Base-by-base conservation (phyloP, 2,113 vertebrate genomes). In the Atrichornis clamosus region DNA sequence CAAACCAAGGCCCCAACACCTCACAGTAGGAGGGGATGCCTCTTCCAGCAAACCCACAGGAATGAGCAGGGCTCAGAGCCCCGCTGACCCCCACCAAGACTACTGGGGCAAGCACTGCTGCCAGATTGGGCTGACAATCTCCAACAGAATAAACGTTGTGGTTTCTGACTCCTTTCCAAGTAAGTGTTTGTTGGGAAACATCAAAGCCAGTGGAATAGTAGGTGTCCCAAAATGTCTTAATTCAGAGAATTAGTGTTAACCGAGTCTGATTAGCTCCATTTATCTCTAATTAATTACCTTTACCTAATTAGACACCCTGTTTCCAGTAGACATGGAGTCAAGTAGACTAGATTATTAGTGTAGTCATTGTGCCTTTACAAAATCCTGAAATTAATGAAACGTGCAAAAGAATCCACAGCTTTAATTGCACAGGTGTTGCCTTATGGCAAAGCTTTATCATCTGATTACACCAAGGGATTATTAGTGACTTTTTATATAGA, bases 241-340 rank as follows among this genome's bases (percentile, higher is more conserved):
- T 99, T 98, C 98, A 98, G 98, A 99, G 98, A 98, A 98, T 98
- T 98, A 98, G 98, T 98, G 99, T 99, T 99, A 99, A 99, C 98
- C 91, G 98, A 98, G 98, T 96, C 98, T 99, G 99, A 99, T 99
- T 99, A 99, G 98, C 98, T 99, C 98, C 99, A 98, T 99, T 99
- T 99, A 99, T 99, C 99, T 99, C 99, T 99, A 99, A 99, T 99
- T 99, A 99, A 99, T 99, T 99, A 99, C 99, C 98, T 99, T 99
- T 99, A 99, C 98, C 98, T 99, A 99, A 99, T 99, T 99, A 99
- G 99, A 99, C 98, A 98, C 98, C 99, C 98, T 98, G 98, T 99
- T 99, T 99, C 98, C 96, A 97, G 98, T 96, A 99, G 99, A 99
- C 99, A 98, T 89, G 98, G 99, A 99, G 99, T 99, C 99, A 99